phyloP scores from a whole-genome alignment of 2,888 invertebrate genomes.

The Agonopterix heracliana region DNA sequence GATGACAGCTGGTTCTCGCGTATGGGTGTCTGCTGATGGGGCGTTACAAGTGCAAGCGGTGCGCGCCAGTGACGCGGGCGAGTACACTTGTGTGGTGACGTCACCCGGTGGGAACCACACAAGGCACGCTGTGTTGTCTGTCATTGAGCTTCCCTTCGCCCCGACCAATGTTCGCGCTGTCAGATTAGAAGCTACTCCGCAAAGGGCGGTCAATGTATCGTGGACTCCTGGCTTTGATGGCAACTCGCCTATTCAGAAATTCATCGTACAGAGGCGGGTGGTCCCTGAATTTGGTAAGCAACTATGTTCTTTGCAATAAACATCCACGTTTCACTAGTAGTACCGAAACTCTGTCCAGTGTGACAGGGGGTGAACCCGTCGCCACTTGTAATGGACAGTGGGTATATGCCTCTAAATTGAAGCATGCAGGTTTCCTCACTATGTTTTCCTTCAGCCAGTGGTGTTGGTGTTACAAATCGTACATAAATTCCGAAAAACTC shows the following conservation, averaged over 20 bases:
- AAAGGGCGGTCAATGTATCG: slow-evolving; percentile 89
- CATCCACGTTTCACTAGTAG: no score
- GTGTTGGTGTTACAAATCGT: no score
- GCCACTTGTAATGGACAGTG: no score
- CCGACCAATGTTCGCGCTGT: slow-evolving; percentile 91
- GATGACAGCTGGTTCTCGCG: slow-evolving; percentile 79
- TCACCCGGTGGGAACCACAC: slow-evolving; percentile 96
- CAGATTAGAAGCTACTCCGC: slow-evolving; percentile 79
- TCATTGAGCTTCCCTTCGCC: slow-evolving; percentile 96
- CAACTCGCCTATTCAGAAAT: slow-evolving; percentile 95
- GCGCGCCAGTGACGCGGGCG: slow-evolving; percentile 94
- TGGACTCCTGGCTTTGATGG: slow-evolving; percentile 99
- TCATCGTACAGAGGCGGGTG: slow-evolving; percentile 92
- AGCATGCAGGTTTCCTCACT: no score
- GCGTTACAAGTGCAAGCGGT: slow-evolving; percentile 92
- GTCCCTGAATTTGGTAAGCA: slow-evolving; percentile 89
- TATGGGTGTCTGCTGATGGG: slow-evolving; percentile 87
- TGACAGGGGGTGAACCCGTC: no score
- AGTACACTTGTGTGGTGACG: slow-evolving; percentile 92
- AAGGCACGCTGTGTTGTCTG: slow-evolving; percentile 83
- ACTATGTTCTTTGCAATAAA: not conserved
- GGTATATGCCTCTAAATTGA: no score
- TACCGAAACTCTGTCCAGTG: no score
- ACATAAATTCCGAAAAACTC: no score
- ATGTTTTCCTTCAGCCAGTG: no score